Conservation (phyloP, 2,113 vertebrate genomes). For the Proteles cristata region DNA sequence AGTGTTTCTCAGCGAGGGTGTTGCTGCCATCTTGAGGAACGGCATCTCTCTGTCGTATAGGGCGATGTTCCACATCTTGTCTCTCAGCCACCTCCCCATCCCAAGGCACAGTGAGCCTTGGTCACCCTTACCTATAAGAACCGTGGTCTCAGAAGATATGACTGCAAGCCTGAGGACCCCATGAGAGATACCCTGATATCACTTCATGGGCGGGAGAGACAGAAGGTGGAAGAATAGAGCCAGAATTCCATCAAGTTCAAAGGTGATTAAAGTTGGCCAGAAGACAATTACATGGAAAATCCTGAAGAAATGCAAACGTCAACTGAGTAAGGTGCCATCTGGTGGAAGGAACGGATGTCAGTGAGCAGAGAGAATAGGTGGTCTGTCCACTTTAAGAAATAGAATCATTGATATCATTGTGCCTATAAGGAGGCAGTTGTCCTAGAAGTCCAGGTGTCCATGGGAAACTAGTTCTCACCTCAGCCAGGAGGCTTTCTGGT, state of each 20-base stretch:
- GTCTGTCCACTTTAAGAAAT: not conserved
- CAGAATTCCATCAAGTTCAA: not conserved
- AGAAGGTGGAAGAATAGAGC: not conserved
- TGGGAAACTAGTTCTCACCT: not conserved
- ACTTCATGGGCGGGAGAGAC: not conserved
- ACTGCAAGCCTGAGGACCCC: too few species aligned
- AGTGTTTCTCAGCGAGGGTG: not conserved
- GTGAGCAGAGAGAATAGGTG: rapidly evolving
- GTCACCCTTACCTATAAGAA: not conserved
- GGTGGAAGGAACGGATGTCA: not conserved
- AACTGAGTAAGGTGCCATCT: not conserved
- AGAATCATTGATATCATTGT: not conserved
- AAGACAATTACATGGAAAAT: not conserved
- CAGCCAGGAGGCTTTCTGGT: not conserved
- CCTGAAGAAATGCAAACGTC: not conserved
- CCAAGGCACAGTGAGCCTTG: not conserved
- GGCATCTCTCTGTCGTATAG: rapidly evolving
- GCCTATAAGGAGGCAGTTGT: rapidly evolving
- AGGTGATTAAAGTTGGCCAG: not conserved
- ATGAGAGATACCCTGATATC: rapidly evolving
- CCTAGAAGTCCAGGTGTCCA: not conserved
- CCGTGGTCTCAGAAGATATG: not conserved
- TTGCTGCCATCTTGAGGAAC: too few species aligned
- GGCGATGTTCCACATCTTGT: too few species aligned
- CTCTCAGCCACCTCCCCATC: too few species aligned